Base-by-base conservation (phyloP, 1,140 invertebrate genomes). In the Sweltsa coloradensis region DNA sequence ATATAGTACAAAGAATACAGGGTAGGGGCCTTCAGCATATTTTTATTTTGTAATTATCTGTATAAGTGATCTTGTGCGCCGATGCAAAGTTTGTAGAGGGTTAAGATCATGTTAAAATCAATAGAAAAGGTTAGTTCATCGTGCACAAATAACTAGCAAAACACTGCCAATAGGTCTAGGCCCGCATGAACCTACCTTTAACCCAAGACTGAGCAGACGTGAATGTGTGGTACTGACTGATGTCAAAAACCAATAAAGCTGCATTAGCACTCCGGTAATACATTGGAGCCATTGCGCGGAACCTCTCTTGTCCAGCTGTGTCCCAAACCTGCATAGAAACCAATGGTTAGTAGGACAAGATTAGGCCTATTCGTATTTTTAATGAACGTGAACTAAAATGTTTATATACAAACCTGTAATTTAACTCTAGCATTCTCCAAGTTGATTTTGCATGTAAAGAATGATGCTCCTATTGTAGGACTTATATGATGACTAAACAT, bases 251-350 rank as follows among this genome's bases (percentile, higher is more conserved):
- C 40, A 94, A 66, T 37, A 93, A 73, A 2, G 87, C 87, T 3
- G 85, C 89, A 58, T 89, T 87, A 0, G 89, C 85, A 55, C 89
- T 89, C 55, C 89, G 70, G 63, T 93, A 94, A 62, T 94, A 94
- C 84, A 93, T 90, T 5, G 89, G 89, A 0, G 86, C 86, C 73
- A 94, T 82, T 0, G 89, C 80, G 48, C 81, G 73, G 63, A 89
- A 94, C 53, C 88, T 69, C 52, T 74, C 70, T 61, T 90, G 85
- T 0, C 90, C 90, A 6, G 90, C 89, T 5, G 90, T 94, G 60
- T 95, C 90, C 90, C 90, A 89, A 23, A 84, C 79, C 84, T 76
- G 70, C 21, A 54, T 58, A 61, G 13, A 54, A 54, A 31, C 54
- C 55, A 45, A 53, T 55, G 13, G 55, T 52, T 36, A 57, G 42